Percentiles rank a stretch among this genome's conserved stretches.
Conservation (phyloP, 2,888 invertebrate genomes). For the Amiota communis region DNA sequence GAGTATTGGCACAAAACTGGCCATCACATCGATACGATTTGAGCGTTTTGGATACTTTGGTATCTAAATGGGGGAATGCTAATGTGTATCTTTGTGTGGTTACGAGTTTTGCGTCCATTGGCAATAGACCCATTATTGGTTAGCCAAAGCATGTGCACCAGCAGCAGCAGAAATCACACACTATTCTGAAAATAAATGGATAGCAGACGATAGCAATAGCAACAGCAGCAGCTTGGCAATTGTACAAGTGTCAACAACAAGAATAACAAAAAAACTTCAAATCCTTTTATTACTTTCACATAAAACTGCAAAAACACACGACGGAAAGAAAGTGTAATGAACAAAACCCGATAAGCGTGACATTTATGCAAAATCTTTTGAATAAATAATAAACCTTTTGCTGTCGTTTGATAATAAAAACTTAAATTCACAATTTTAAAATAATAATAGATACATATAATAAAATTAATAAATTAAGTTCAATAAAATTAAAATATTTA, state of each 20-base stretch:
- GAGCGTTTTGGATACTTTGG: neutral
- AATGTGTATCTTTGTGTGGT: constrained; percentile 20
- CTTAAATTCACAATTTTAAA: neutral
- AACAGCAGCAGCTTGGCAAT: neutral
- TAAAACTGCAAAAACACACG: constrained; percentile 52
- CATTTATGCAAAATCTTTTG: constrained; percentile 56
- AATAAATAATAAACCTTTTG: constrained; percentile 29
- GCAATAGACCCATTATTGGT: constrained; percentile 64
- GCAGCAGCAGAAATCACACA: neutral
- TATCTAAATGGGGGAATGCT: neutral
- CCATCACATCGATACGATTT: neutral
- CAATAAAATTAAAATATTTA: neutral
- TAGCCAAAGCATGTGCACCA: constrained; percentile 50
- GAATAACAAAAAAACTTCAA: constrained; percentile 14
- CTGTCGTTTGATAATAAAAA: neutral
- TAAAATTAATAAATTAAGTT: neutral
- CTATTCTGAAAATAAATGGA: too few relatives aligned
- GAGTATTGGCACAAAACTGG: neutral
- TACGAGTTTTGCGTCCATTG: constrained; percentile 24
- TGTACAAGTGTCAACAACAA: constrained; percentile 17
- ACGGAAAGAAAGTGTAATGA: constrained; percentile 50
- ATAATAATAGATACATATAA: neutral
- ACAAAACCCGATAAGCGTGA: constrained; percentile 55
- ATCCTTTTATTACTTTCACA: neutral
- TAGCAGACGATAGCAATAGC: constrained; percentile 50